A percentile compares a stretch with the other conserved stretches of the same genome.
phyloP scores from a whole-genome alignment of 30 jellyfish, hydroid and myxozoan genomes.

The Aurelia aurita region DNA sequence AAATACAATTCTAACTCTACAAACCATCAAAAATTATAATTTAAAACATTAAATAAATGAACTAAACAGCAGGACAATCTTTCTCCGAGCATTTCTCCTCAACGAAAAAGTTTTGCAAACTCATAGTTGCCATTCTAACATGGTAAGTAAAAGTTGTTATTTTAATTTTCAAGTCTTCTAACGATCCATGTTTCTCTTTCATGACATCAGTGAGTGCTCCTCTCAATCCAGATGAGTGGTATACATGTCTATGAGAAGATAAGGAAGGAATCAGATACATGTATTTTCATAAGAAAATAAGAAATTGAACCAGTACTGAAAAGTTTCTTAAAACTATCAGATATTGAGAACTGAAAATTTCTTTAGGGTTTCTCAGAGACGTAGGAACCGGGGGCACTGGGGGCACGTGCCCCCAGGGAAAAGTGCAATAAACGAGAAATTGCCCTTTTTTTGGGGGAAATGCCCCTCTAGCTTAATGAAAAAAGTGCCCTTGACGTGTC shows the following conservation, averaged over 20 bases:
- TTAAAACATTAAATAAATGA: not conserved
- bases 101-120: conserved; percentile 69
- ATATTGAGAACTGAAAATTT: too few species aligned
- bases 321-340: too few species aligned
- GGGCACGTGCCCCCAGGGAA: too few species aligned
- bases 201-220: conserved; percentile 80
- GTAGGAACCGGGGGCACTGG: too few species aligned
- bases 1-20: not conserved
- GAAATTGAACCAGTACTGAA: too few species aligned
- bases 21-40: not conserved
- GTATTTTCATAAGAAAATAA: too few species aligned
- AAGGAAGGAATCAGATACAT: not conserved
- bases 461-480: too few species aligned
- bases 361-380: too few species aligned
- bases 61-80: conserved; percentile 41
- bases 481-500: too few species aligned
- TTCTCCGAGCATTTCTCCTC: conserved; percentile 50
- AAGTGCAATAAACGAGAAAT: too few species aligned
- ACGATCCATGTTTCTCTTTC: conserved; percentile 65
- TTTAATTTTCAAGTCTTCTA: conserved; percentile 81
- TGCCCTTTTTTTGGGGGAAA: too few species aligned
- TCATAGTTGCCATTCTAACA: conserved; percentile 91
- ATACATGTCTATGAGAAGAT: conserved; percentile 76
- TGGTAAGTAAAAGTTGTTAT: conserved; percentile 89
- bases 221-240: conserved; percentile 88